Conservation (phyloP, 2,113 vertebrate genomes). For the Pteruthius melanotis region DNA sequence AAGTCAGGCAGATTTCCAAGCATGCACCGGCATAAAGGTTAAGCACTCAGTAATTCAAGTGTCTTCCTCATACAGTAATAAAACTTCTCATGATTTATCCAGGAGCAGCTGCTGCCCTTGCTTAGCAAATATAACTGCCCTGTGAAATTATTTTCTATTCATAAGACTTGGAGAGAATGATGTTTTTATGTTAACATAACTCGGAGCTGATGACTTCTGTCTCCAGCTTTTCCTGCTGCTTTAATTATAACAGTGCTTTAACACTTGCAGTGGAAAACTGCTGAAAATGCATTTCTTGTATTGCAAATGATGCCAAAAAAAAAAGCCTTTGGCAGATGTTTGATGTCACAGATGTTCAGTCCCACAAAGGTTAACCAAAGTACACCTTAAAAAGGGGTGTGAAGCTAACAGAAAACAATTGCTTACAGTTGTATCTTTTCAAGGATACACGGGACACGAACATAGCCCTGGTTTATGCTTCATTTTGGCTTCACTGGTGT, state of each 20-base stretch:
- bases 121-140: not conserved
- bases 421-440: not conserved
- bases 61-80: not conserved
- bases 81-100: not conserved
- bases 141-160: slow-evolving; percentile 36
- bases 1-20: slow-evolving; percentile 29
- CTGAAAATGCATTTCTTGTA: slow-evolving; percentile 6
- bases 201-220: not conserved
- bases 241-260: slow-evolving; percentile 8
- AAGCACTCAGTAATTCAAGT: not conserved
- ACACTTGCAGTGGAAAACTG: not conserved
- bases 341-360: slow-evolving; percentile 22
- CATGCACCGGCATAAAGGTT: not conserved
- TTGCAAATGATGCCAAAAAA: not conserved
- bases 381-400: not conserved
- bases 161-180: not conserved
- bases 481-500: not conserved
- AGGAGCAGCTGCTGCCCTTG: slow-evolving; percentile 14
- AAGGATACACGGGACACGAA: fast-evolving
- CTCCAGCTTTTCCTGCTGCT: slow-evolving; percentile 8
- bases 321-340: not conserved
- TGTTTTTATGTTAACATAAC: slow-evolving; percentile 13
- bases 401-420: not conserved
- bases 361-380: not conserved
- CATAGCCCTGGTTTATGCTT: not conserved